These are phyloP conservation scores for Pocota personata DNA, from an alignment of 2,888 invertebrate species.

Conservation along the genomic window DNA sequence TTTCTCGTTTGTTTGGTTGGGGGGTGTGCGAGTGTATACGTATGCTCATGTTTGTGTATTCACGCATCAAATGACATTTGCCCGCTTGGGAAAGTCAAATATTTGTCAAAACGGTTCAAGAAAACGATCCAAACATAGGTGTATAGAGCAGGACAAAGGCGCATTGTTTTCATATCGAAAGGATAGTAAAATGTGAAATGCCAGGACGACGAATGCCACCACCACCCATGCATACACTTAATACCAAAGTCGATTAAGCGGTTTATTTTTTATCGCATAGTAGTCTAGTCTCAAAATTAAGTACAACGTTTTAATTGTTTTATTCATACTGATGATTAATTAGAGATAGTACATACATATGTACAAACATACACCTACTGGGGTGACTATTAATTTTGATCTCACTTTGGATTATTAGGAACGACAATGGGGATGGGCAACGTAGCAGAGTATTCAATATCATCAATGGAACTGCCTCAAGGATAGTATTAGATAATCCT, in stretches of 20 bases:
- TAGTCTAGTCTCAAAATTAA: not conserved
- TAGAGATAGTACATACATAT: too few relatives aligned
- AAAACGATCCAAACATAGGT: conserved; percentile 6
- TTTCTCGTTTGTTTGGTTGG: not conserved
- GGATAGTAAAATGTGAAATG: not conserved
- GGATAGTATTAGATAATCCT: not conserved
- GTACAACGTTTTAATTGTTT: conserved; percentile 26
- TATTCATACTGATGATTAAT: not conserved
- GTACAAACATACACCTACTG: not conserved
- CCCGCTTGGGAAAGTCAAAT: conserved; percentile 58
- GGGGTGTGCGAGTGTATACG: not conserved
- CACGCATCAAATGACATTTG: conserved; percentile 53
- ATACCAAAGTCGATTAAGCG: conserved; percentile 3
- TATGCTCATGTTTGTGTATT: conserved; percentile 33
- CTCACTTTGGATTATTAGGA: conserved; percentile 6
- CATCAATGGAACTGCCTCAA: not conserved
- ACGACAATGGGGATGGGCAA: not conserved
- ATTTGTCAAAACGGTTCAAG: conserved; percentile 43
- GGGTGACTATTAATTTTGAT: not conserved
- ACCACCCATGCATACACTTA: not conserved
- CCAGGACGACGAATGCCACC: not conserved
- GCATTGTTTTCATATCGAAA: not conserved
- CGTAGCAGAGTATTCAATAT: not conserved
- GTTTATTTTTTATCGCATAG: not conserved
- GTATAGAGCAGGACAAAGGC: not conserved